Evolutionary conservation across 2,888 invertebrate genomes (phyloP).

Genomic region (Limnephilus auricula): DNA sequence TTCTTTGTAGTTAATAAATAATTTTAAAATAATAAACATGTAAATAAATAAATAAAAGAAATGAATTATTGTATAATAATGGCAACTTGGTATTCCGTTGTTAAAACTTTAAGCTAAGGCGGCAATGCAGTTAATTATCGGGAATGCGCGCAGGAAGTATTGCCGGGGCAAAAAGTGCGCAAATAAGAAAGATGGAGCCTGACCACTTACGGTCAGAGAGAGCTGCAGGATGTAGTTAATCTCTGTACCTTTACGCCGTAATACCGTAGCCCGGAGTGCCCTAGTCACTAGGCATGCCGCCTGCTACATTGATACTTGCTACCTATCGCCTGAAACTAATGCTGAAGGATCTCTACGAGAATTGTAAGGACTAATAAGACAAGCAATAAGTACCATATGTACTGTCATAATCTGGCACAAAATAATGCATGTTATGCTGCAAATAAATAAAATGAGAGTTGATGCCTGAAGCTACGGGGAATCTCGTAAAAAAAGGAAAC

Average conservation of each 20-base stretch:
- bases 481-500: not conserved
- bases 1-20: too few species aligned
- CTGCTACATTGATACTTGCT: not conserved
- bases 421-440: not conserved
- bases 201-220: slow-evolving; percentile 22
- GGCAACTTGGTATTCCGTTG: not conserved
- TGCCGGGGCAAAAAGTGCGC: not conserved
- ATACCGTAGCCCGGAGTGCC: not conserved
- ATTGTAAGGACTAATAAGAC: not conserved
- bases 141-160: slow-evolving; percentile 24
- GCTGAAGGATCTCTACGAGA: not conserved
- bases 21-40: too few species aligned
- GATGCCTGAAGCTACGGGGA: not conserved
- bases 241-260: not conserved
- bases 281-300: not conserved
- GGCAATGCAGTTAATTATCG: slow-evolving; percentile 11
- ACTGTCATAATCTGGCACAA: too few species aligned
- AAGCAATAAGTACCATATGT: not conserved
- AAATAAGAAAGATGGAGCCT: not conserved
- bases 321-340: not conserved
- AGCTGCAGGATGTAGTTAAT: slow-evolving; percentile 36
- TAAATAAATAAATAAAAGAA: not conserved
- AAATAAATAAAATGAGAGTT: not conserved
- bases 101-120: not conserved
- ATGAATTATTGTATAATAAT: not conserved